Conservation (phyloP, 2,113 vertebrate species). For the Oreochromis niloticus region DNA sequence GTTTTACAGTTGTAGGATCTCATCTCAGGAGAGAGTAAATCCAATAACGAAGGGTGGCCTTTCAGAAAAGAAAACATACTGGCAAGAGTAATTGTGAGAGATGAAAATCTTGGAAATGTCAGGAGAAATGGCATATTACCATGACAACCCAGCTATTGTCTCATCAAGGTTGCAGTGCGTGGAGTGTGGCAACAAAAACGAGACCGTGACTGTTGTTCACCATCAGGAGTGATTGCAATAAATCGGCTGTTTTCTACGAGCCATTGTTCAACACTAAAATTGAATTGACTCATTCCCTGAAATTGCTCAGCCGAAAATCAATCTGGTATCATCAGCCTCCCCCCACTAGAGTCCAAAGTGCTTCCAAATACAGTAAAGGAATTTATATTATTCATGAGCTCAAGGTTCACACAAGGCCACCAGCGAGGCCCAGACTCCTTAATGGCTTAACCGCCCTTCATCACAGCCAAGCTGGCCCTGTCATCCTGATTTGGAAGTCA, state of each 20-base stretch:
- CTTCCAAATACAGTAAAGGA: conserved; percentile 58
- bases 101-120: conserved; percentile 49
- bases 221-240: conserved; percentile 6
- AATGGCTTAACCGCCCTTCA: conserved; percentile 43
- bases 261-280: conserved; percentile 3
- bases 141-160: conserved; percentile 52
- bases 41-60: conserved; percentile 12
- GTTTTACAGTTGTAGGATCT: not conserved
- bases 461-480: conserved; percentile 3
- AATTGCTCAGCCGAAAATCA: conserved; percentile 33
- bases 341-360: conserved; percentile 31
- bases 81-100: conserved; percentile 22
- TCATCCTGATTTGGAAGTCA: conserved; percentile 29
- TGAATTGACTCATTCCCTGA: conserved; percentile 37
- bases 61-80: conserved; percentile 10
- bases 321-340: conserved; percentile 12
- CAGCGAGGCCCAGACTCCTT: conserved; percentile 28
- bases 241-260: not conserved
- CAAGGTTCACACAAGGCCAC: conserved; percentile 45
- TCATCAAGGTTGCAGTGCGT: conserved; percentile 20
- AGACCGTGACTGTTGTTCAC: not conserved
- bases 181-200: not conserved
- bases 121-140: conserved; percentile 41
- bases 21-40: not conserved
- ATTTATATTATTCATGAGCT: conserved; percentile 62